These are phyloP conservation scores for Sinelater perroti DNA, from an alignment of 2,888 invertebrate genomes.

Conservation along the genomic window DNA sequence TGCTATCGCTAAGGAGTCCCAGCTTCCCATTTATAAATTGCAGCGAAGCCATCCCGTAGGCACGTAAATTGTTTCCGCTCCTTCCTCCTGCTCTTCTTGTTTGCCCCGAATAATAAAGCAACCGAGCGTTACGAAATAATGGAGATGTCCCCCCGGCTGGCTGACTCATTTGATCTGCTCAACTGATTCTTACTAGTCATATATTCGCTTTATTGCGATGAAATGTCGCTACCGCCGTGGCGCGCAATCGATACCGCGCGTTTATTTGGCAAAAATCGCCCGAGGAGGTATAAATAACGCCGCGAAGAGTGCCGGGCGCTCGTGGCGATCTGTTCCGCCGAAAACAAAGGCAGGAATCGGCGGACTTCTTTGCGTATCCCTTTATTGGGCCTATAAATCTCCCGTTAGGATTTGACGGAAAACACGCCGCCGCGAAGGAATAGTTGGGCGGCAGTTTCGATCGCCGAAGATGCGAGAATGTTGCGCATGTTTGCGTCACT, in stretches of 20 bases:
- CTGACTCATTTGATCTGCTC: constrained; percentile 22
- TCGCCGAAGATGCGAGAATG: constrained; percentile 12
- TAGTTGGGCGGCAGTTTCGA: constrained; percentile 10
- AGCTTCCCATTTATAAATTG: too few species aligned
- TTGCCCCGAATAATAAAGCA: constrained; percentile 7
- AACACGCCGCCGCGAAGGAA: constrained; percentile 12
- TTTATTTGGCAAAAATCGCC: too few species aligned
- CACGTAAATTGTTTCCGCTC: constrained; percentile 4
- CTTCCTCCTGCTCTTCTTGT: not conserved
- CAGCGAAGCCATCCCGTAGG: not conserved
- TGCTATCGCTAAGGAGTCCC: too few species aligned
- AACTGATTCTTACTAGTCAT: constrained; percentile 23
- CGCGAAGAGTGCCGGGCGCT: not conserved
- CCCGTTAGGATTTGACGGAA: constrained; percentile 9
- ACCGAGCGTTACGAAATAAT: constrained; percentile 23
- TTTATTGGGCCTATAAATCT: constrained; percentile 13
- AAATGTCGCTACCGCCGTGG: too few species aligned
- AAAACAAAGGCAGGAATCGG: constrained; percentile 1
- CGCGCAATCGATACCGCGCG: constrained; percentile 1
- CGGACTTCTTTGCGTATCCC: constrained; percentile 1
- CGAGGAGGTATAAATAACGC: not conserved
- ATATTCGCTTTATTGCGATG: constrained; percentile 3
- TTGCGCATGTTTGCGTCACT: constrained; percentile 13
- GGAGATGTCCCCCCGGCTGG: constrained; percentile 24
- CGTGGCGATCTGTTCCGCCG: not conserved